These are phyloP conservation scores for Xylophagus ater DNA, from an alignment of 2,888 invertebrate species.

Conservation along the genomic window DNA sequence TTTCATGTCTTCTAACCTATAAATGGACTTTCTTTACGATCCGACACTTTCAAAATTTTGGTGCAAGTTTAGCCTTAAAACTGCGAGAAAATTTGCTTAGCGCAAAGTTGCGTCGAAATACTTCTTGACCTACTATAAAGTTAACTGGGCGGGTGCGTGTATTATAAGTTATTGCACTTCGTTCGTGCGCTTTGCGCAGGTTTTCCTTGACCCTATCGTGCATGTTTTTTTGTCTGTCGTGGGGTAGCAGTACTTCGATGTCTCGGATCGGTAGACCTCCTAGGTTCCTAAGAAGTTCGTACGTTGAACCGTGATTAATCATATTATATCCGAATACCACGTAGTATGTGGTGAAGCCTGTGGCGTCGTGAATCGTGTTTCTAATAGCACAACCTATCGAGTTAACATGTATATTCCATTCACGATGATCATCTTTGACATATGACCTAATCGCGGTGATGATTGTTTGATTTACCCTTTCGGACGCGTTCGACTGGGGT, in stretches of 20 bases:
- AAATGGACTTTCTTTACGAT: no score
- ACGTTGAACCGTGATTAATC: no score
- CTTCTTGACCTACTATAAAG: neutral
- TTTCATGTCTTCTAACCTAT: no score
- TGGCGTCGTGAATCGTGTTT: no score
- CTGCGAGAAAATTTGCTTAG: neutral
- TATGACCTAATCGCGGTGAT: conserved; percentile 26
- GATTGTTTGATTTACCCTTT: conserved; percentile 24
- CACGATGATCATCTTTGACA: no score
- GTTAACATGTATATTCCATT: no score
- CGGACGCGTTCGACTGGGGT: conserved; percentile 27
- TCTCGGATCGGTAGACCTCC: neutral
- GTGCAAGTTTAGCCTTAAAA: neutral
- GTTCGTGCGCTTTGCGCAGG: neutral
- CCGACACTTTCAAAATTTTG: neutral
- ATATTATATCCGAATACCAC: no score
- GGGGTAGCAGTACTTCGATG: neutral
- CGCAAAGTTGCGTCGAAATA: neutral
- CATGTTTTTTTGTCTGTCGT: neutral
- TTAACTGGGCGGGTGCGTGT: neutral
- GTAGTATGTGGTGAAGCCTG: no score
- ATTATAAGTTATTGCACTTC: neutral
- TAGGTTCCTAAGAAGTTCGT: no score
- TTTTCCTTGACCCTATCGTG: neutral
- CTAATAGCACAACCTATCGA: no score